A percentile compares a stretch with the other conserved stretches of the same genome.
phyloP scores from a whole-genome alignment of 2,797 vertebrate genomes.

The Trematomus bernacchii region DNA sequence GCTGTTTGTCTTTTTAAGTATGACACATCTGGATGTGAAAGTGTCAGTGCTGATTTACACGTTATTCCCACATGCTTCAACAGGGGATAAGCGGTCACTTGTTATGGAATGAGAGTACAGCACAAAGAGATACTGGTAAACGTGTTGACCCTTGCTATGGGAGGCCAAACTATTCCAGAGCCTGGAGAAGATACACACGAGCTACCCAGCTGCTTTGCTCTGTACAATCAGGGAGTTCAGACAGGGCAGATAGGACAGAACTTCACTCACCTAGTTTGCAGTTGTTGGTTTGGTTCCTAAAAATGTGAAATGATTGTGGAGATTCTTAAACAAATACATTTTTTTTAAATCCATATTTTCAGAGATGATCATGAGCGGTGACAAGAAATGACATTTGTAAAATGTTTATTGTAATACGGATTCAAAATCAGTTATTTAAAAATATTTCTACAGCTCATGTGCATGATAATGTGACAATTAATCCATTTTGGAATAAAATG shows the following conservation, averaged over 20 bases:
- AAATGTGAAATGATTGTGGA: not conserved
- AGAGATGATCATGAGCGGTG: not conserved
- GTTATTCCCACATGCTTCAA: constrained; percentile 6
- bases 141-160: not conserved
- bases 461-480: too few species aligned
- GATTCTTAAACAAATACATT: not conserved
- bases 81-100: constrained; percentile 10
- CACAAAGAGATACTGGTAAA: constrained; percentile 8
- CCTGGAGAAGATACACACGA: too few species aligned
- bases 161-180: too few species aligned
- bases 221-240: too few species aligned
- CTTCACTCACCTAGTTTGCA: too few species aligned
- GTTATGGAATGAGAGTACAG: constrained; percentile 7
- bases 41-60: constrained; percentile 46
- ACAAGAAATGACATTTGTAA: not conserved
- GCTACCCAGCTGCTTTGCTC: too few species aligned
- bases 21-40: constrained; percentile 50
- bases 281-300: not conserved
- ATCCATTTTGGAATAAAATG: too few species aligned
- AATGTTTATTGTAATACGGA: not conserved
- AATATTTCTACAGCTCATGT: too few species aligned
- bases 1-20: constrained; percentile 35
- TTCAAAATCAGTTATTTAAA: not conserved
- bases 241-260: too few species aligned
- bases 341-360: not conserved